Evolutionary conservation across 2,113 vertebrate species (phyloP).

Genomic region (Dipodomys merriami): DNA sequence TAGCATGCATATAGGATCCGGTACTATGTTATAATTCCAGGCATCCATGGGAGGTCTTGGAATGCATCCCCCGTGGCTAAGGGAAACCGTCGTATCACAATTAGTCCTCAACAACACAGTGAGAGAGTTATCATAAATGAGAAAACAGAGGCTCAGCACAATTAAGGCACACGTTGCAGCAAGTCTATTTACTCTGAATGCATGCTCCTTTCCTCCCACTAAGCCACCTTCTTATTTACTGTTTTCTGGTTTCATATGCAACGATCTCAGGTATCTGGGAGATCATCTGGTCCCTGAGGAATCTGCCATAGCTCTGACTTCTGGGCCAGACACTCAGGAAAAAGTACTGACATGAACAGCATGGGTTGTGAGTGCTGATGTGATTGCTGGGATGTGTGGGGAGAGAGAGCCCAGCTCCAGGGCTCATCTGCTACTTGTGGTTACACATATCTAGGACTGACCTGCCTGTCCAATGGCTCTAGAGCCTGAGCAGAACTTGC

Average conservation of each 20-base stretch:
- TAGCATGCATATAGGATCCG: fast-evolving
- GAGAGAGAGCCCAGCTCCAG: not conserved
- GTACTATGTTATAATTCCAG: not conserved
- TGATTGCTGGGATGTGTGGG: fast-evolving
- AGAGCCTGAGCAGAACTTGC: not conserved
- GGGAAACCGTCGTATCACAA: not conserved
- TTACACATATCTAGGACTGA: not conserved
- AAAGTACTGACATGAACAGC: not conserved
- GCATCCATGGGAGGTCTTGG: too few species aligned
- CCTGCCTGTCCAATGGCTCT: not conserved
- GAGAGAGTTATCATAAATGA: not conserved
- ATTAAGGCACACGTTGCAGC: not conserved
- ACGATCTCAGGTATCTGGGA: not conserved
- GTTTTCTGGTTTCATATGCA: not conserved
- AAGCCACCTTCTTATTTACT: too few species aligned
- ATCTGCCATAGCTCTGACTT: not conserved
- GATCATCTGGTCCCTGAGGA: not conserved
- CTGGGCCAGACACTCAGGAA: not conserved
- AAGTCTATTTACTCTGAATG: not conserved
- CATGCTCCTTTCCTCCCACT: not conserved
- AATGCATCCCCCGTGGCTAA: too few species aligned
- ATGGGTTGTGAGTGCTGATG: fast-evolving
- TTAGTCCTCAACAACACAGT: fast-evolving
- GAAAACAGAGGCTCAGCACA: not conserved
- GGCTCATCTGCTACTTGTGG: not conserved